A percentile compares a stretch with the other conserved stretches of the same genome.
These are phyloP conservation scores for Platysteira castanea DNA, from an alignment of 2,113 vertebrate genomes.

Conservation along the genomic window DNA sequence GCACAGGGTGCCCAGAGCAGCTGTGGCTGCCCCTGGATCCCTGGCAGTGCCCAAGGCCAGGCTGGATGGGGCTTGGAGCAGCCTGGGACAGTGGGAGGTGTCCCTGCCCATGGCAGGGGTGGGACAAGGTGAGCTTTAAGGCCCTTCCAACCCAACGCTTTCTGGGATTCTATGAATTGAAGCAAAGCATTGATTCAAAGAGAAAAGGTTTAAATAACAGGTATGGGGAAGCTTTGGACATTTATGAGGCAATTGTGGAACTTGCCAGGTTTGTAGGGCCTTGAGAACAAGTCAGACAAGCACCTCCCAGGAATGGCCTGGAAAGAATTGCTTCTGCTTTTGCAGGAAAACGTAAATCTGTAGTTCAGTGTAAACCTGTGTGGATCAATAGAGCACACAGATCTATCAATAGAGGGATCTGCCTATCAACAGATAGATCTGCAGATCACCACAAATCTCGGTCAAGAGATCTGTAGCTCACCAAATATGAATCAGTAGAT, in stretches of 20 bases:
- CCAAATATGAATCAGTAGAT: neutral
- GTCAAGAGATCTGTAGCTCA: neutral
- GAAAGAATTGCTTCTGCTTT: neutral
- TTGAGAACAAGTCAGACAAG: neutral
- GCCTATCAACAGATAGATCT: neutral
- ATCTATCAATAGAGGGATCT: neutral
- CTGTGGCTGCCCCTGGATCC: neutral
- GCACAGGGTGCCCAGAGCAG: neutral
- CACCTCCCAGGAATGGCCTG: neutral
- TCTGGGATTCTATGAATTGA: neutral
- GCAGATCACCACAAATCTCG: no score
- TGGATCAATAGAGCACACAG: neutral
- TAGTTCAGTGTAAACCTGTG: neutral
- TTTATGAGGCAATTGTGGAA: neutral
- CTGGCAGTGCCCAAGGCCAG: neutral
- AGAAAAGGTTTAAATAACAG: neutral
- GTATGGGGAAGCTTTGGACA: neutral
- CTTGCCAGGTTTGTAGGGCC: neutral
- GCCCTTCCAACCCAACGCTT: neutral
- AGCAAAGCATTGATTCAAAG: neutral
- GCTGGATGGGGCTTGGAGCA: accelerated
- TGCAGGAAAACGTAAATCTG: neutral
- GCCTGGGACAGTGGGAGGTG: neutral
- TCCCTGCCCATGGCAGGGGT: neutral
- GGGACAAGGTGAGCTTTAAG: neutral